Evolutionary conservation across 2,113 vertebrate genomes (phyloP).

Genomic region (Xyliphius kryptos): DNA sequence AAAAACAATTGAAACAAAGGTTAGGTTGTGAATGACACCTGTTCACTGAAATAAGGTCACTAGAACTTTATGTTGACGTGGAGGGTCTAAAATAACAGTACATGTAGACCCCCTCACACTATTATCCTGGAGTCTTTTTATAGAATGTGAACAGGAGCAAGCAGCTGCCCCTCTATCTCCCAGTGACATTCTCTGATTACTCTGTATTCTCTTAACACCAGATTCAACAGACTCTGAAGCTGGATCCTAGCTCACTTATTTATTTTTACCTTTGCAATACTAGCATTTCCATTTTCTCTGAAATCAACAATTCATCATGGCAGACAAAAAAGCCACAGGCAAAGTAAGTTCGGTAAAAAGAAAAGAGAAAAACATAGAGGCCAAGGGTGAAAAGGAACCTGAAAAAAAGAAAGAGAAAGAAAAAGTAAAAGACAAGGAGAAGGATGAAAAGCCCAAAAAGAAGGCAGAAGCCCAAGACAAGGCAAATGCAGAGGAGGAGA

Average conservation of each 20-base stretch:
- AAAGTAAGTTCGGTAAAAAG: slow-evolving; percentile 19
- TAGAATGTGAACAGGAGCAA: slow-evolving; percentile 49
- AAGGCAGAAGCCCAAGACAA: slow-evolving; percentile 35
- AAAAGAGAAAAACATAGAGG: slow-evolving; percentile 54
- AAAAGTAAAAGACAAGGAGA: slow-evolving; percentile 42
- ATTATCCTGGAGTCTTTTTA: slow-evolving; percentile 51
- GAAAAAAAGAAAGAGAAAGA: slow-evolving; percentile 52
- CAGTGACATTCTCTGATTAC: slow-evolving; percentile 3
- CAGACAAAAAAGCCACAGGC: slow-evolving; percentile 42
- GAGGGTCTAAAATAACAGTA: slow-evolving; percentile 19
- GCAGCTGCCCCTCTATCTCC: slow-evolving; percentile 39
- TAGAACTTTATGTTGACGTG: background rate
- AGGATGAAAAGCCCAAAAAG: slow-evolving; percentile 40
- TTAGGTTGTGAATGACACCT: background rate
- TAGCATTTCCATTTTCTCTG: too few species aligned
- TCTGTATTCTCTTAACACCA: background rate
- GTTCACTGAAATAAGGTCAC: slow-evolving; percentile 3
- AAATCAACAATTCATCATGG: too few species aligned
- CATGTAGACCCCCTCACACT: background rate
- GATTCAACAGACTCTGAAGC: slow-evolving; percentile 31
- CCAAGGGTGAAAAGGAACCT: slow-evolving; percentile 53
- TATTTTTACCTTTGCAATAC: slow-evolving; percentile 19
- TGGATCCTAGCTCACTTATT: slow-evolving; percentile 36
- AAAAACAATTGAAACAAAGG: background rate
- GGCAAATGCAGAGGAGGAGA: slow-evolving; percentile 38